Base-by-base conservation (phyloP, 2,113 vertebrate genomes). In the Carassius auratus region DNA sequence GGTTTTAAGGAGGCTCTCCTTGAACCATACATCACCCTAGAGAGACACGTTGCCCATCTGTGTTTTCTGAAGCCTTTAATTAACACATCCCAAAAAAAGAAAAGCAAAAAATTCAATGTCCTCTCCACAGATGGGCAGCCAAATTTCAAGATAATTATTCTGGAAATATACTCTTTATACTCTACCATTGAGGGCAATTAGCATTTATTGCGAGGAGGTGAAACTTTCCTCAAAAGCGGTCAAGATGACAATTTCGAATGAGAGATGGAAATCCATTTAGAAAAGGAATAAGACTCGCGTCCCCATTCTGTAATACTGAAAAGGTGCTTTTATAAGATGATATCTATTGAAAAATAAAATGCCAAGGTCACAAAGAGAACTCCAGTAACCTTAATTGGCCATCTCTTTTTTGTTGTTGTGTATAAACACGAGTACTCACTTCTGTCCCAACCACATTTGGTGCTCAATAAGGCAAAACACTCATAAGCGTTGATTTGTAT, bases 21-120 rank as follows among this genome's bases (percentile, higher is more conserved):
- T 95, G 95, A 95, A 95, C 94, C 91, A 90, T 90, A 89, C 92
- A 89, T 92, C 92, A 94, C 92, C 92, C 92, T 92, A 89, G 91
- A 95, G 93, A 93, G 88, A 92, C 92, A 91, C 91, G 93, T 93
- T 94, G 92, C 94, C 95, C 95, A 95, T 95, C 95, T 95, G 95
- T 93, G 94, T 94, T 93, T 94, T 95, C 93, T 94, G 93, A 93
- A 93, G 94, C 93, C 93, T 94, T 95, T 94, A 94, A 95, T 93
- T 92, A 94, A 94, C 92, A 92, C 92, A 92, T 94, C 90, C 89
- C 92, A 92, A 95, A 94, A 94, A 94, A 90, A 71, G 90, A 93
- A 92, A 93, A 93, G 80, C 93, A 91, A 93, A 91, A 89, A 93
- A 93, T 93, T 94, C 92, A 95, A 94, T 95, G 88, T 90, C 88